Conservation (phyloP, 2,888 invertebrate species). For the Lathronympha strigana region DNA sequence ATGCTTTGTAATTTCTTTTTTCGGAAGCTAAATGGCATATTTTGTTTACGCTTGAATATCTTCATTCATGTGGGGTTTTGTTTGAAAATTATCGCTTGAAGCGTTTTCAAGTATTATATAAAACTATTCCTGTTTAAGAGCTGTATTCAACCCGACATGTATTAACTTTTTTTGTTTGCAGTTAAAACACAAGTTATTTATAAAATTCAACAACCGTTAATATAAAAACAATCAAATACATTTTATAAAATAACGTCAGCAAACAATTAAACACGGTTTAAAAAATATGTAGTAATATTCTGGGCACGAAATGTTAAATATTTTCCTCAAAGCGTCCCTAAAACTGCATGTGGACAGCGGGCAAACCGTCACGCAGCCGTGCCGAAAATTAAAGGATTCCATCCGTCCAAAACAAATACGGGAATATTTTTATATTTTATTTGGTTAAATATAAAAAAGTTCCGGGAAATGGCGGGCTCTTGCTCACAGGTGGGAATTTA, state of each 20-base stretch:
- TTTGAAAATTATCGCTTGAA: background rate
- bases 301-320: conserved; percentile 65
- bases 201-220: background rate
- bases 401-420: conserved; percentile 81
- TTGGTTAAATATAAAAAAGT: conserved; percentile 76
- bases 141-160: too few relatives aligned
- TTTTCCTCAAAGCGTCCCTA: conserved; percentile 72
- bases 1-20: conserved; percentile 32
- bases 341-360: conserved; percentile 66
- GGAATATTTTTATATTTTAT: conserved; percentile 83
- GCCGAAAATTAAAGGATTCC: conserved; percentile 83
- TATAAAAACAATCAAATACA: background rate
- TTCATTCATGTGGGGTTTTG: background rate
- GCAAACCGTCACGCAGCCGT: conserved; percentile 72
- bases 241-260: background rate
- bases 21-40: background rate
- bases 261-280: conserved; percentile 35
- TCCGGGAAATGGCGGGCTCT: conserved; percentile 64
- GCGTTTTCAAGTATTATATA: background rate
- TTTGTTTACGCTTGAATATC: conserved; percentile 15
- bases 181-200: background rate
- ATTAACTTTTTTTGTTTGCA: too few relatives aligned
- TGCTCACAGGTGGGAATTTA: conserved; percentile 83
- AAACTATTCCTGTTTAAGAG: too few relatives aligned
- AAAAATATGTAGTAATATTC: conserved; percentile 57